Base-by-base conservation (phyloP, 2,888 invertebrate species). In the Drosophila prostipennis region DNA sequence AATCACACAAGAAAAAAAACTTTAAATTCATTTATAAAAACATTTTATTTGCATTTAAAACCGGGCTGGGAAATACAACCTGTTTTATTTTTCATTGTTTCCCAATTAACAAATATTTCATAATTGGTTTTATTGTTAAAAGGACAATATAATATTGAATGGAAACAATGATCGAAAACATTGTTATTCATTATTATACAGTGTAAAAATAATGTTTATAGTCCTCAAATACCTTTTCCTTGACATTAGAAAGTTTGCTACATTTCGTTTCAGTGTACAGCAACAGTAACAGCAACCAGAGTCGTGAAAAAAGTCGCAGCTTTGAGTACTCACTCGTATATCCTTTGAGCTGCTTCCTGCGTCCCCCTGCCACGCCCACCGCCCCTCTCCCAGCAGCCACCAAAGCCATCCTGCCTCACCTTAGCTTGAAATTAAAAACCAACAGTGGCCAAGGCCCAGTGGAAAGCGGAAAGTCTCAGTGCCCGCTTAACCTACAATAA, bases 401-500 rank as follows among this genome's bases (percentile, higher is more conserved):
- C 53, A 42, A 42, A 36, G 53, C 45, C 45, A 43, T 56, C 39
- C 39, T 39, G 57, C 57, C 19, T 40, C 19, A 57, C 56, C 57
- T 69, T 55, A 56, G 68, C 55, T 88, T 81, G 89, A 85, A 85
- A 85, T 85, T 85, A 89, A 89, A 85, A 85, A 85, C 89, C 89
- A 85, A 85, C 84, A 89, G 73, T 77, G 77, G 72, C 88, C 86
- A 80, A 80, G 78, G 83, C 83, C 76, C 75, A 67, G 71, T 70
- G 64, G 55, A 65, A 54, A 65, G 70, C 58, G 61, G 48, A 68
- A 54, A 56, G 74, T 59, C 59, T 53, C 57, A 59, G 70, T 68
- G 76, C 79, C 57, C 67, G 79, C 87, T 84, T 84, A 84, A 84
- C 85, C 85, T 77, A 74, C 79, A 81, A 75, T 75, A 87, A 87